phyloP scores from a whole-genome alignment of 2,888 invertebrate species.

The Lasioglossum villosulum region DNA sequence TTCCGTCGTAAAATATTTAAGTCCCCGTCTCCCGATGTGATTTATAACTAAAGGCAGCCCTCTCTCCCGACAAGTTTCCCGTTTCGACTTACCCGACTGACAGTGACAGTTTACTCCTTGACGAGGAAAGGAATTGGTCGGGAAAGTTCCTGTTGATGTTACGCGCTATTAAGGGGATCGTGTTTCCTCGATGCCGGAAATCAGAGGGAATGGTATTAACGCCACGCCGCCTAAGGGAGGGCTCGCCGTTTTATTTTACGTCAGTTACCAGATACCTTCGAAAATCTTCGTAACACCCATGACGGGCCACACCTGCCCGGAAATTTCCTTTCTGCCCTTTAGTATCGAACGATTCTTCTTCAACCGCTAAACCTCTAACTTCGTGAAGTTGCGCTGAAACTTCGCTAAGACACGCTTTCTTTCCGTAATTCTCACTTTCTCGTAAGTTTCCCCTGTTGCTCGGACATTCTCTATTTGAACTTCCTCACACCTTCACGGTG shows the following conservation, averaged over 20 bases:
- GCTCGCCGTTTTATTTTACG: slow-evolving; percentile 56
- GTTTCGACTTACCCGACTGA: slow-evolving; percentile 49
- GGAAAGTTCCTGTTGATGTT: slow-evolving; percentile 77
- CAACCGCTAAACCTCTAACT: neutral
- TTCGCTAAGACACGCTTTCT: neutral
- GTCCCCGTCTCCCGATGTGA: slow-evolving; percentile 48
- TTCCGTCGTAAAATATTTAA: slow-evolving; percentile 58
- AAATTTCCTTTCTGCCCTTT: slow-evolving; percentile 1
- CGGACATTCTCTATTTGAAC: neutral
- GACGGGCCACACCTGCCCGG: neutral
- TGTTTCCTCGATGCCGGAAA: slow-evolving; percentile 78
- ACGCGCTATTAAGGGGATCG: slow-evolving; percentile 81
- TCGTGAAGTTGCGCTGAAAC: neutral
- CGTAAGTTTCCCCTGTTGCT: neutral
- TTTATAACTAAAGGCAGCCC: slow-evolving; percentile 59
- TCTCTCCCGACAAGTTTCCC: slow-evolving; percentile 36
- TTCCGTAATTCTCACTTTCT: neutral
- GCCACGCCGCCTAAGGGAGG: slow-evolving; percentile 57
- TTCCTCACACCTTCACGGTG: neutral
- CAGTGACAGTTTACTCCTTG: slow-evolving; percentile 64
- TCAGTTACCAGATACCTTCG: slow-evolving; percentile 46
- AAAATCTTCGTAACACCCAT: slow-evolving; percentile 33
- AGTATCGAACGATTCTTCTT: neutral
- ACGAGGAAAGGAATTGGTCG: slow-evolving; percentile 62
- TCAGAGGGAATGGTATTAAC: slow-evolving; percentile 75